phyloP scores from a whole-genome alignment of 2,797 vertebrate genomes.

The Chanos chanos region DNA sequence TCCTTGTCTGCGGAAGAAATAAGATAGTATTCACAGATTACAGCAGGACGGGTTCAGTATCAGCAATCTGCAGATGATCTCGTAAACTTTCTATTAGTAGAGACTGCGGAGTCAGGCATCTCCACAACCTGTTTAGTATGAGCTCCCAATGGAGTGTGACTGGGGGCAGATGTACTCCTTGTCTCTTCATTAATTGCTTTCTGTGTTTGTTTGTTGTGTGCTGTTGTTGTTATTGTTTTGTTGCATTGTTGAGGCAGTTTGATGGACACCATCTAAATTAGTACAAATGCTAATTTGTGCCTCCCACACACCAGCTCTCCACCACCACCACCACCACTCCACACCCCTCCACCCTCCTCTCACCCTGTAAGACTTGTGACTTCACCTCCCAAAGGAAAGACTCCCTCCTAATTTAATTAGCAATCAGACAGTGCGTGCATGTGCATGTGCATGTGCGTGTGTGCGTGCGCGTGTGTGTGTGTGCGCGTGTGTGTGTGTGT shows the following conservation, averaged over 20 bases:
- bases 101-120: constrained; percentile 5
- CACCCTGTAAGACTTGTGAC: constrained; percentile 30
- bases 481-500: neutral
- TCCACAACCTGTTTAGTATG: constrained; percentile 9
- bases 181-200: constrained; percentile 38
- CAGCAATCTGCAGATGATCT: constrained; percentile 1
- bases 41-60: too few relatives aligned
- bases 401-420: constrained; percentile 52
- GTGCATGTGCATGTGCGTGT: neutral
- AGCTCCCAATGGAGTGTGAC: neutral
- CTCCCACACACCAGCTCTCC: constrained; percentile 16
- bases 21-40: constrained; percentile 14
- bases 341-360: constrained; percentile 27
- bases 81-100: constrained; percentile 13
- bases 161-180: constrained; percentile 18
- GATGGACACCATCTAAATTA: constrained; percentile 44
- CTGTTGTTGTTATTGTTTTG: too few relatives aligned
- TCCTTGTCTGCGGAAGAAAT: constrained; percentile 15
- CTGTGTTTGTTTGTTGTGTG: constrained; percentile 44
- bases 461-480: neutral
- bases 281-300: constrained; percentile 40
- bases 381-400: constrained; percentile 33
- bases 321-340: neutral
- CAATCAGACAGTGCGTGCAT: constrained; percentile 7
- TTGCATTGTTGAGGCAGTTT: constrained; percentile 26